Base-by-base conservation (phyloP, 2,888 invertebrate genomes). In the Autographa pulchrina region DNA sequence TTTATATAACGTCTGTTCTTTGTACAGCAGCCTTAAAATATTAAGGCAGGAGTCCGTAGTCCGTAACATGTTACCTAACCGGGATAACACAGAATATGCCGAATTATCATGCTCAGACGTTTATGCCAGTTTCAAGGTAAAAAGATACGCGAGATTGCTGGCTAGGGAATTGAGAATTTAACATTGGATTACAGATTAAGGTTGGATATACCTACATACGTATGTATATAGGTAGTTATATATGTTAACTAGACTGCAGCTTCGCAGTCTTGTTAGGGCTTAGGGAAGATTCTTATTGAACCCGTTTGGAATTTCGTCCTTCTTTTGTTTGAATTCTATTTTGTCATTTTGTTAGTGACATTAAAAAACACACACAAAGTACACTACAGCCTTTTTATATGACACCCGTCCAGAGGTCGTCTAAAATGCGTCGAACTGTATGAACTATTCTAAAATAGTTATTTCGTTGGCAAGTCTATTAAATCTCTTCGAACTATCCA, bases 21-120 rank as follows among this genome's bases (percentile, higher is more conserved):
- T 74, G 71, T 74, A 67, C 68, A 56, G 43, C 38, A 58, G 70
- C 71, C 48, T 78, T 75, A 74, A 77, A 78, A 81, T 81, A 78
- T 81, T 81, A 78, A 78, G 59, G 67, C 59, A 31, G n/a, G 43
- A 68, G 70, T 20, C 43, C 41, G 61, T 25, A 43, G 43, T 38
- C 62, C 59, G 56, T 62, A 32, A 65, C 70, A 63, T 48, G 60
- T 71, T 81, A 78, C 62, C 66, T 74, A 73, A 67, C 38, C 11
- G 13, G 58, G 59, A 41, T 25, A 59, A 67, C 38, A 65, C 58
- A 59, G 38, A 78, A 67, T 70, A 65, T 81, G 62, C 64, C 66
- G 66, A 69, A 69, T 65, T 69, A 74, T 74, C 58, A 67, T 67
- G 60, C 70, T 35, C 71, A 54, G 54, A 59, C 70, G 56, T 65